phyloP scores from a whole-genome alignment of 2,113 vertebrate species.

The Irena cyanogastra region DNA sequence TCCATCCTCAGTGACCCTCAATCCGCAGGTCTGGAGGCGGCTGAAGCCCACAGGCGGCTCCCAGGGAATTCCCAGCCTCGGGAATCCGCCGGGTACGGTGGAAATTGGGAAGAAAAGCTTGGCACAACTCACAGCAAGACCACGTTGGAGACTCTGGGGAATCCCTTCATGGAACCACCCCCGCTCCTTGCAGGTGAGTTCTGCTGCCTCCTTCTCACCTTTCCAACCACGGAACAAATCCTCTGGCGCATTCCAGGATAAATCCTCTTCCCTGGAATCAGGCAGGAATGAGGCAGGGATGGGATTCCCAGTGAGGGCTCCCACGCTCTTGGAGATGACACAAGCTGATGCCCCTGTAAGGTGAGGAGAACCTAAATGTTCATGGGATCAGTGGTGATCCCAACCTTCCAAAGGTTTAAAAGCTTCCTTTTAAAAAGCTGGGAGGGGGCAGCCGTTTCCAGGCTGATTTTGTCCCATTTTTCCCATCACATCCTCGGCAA shows the following conservation, averaged over 20 bases:
- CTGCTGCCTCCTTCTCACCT: not conserved
- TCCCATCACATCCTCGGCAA: not conserved
- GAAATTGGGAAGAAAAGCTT: not conserved
- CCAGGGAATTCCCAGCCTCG: not conserved
- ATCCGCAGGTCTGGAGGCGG: slow-evolving; percentile 63
- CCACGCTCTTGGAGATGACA: fast-evolving
- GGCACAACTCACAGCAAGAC: not conserved
- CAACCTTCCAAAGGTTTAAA: not conserved
- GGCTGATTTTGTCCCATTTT: not conserved
- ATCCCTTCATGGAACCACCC: not conserved
- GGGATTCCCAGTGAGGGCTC: not conserved
- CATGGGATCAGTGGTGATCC: fast-evolving
- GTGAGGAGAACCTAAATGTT: not conserved
- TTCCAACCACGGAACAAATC: not conserved
- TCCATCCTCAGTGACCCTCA: not conserved
- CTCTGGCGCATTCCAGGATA: not conserved
- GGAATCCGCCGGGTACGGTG: not conserved
- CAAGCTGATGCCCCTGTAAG: not conserved
- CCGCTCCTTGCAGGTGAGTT: not conserved
- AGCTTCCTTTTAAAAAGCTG: not conserved
- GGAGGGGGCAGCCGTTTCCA: not conserved
- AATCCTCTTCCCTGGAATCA: not conserved
- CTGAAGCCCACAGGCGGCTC: not conserved
- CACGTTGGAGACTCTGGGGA: fast-evolving
- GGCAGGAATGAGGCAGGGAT: not conserved